Percentiles rank a stretch among this genome's conserved stretches.
phyloP scores from a whole-genome alignment of 2,113 vertebrate species.

The Anser cygnoides region DNA sequence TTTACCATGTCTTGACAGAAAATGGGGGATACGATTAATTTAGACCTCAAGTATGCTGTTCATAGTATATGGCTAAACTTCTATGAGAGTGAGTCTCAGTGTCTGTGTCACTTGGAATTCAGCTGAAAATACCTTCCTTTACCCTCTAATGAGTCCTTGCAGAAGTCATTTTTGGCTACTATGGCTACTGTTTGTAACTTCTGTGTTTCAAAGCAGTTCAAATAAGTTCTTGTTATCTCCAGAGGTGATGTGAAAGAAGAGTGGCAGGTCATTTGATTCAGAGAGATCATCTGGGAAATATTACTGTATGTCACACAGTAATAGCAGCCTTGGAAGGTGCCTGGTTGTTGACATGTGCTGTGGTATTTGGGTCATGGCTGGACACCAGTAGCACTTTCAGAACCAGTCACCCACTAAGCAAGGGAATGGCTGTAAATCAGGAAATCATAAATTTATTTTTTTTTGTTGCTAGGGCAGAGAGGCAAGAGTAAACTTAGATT shows the following conservation, averaged over 20 bases:
- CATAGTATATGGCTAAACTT: not conserved
- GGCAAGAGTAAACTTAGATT: not conserved
- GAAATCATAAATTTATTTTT: not conserved
- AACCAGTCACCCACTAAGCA: not conserved
- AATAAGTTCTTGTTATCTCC: not conserved
- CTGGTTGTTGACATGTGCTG: not conserved
- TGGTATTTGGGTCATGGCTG: not conserved
- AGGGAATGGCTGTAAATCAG: not conserved
- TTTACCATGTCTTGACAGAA: not conserved
- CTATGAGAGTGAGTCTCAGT: not conserved
- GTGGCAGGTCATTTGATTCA: not conserved
- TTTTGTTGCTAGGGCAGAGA: not conserved
- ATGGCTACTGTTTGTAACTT: not conserved
- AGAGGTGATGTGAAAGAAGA: not conserved
- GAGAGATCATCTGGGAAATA: not conserved
- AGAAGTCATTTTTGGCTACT: not conserved
- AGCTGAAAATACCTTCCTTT: not conserved
- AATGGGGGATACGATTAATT: not conserved
- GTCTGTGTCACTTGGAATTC: not conserved
- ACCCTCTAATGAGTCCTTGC: not conserved
- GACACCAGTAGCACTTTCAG: not conserved
- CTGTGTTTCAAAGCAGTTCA: not conserved
- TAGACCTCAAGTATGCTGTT: not conserved
- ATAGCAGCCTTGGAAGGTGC: not conserved
- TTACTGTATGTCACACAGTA: not conserved